Percentiles rank a stretch among this genome's conserved stretches.
Evolutionary conservation across 2,888 invertebrate species (phyloP).

Genomic region (Cinara cedri): DNA sequence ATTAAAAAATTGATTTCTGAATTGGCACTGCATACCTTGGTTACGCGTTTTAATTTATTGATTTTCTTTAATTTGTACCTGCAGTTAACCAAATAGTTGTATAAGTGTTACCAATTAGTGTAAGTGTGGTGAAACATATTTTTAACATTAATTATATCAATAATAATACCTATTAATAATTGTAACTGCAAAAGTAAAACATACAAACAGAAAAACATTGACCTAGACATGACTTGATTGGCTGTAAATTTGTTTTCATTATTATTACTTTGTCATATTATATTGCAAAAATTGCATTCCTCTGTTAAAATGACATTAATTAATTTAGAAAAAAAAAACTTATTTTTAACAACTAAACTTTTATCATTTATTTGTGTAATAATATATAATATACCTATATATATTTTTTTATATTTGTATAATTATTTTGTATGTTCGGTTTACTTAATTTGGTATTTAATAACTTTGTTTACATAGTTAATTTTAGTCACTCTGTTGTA

Average conservation of each 20-base stretch:
- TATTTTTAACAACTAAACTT: background rate
- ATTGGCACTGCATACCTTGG: no score
- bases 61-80: background rate
- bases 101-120: no score
- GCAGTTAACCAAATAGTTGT: background rate
- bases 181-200: no score
- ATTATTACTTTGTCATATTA: background rate
- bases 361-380: background rate
- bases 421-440: background rate
- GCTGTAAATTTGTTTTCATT: background rate
- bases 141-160: background rate
- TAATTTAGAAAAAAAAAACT: background rate
- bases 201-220: background rate
- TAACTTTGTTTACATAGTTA: slow-evolving; percentile 9
- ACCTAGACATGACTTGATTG: background rate
- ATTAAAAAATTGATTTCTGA: background rate
- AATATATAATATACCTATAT: no score
- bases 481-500: slow-evolving; percentile 24
- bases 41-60: background rate
- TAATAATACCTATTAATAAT: no score
- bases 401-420: background rate
- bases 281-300: background rate
- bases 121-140: background rate
- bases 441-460: background rate
- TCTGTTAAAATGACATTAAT: background rate